Evolutionary conservation across 2,113 vertebrate species (phyloP).

Genomic region (Dasyornis broadbenti): DNA sequence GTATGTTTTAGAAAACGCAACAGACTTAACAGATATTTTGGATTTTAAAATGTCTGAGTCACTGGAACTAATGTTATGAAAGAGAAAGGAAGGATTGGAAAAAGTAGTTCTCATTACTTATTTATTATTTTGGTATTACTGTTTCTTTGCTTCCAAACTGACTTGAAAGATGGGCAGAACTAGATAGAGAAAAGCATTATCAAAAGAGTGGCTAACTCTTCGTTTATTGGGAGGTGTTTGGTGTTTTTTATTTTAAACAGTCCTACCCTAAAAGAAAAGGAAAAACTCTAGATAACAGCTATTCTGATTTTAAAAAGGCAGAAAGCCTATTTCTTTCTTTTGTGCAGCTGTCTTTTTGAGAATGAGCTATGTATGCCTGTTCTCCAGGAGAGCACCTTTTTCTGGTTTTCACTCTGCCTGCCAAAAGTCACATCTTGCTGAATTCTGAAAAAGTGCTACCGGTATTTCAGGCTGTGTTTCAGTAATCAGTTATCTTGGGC

Average conservation of each 20-base stretch:
- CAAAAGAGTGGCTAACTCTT: not conserved
- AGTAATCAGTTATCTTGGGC: not conserved
- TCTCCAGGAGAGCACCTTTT: not conserved
- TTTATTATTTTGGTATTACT: slow-evolving; percentile 24
- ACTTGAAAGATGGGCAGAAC: not conserved
- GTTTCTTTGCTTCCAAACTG: slow-evolving; percentile 15
- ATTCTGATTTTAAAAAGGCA: not conserved
- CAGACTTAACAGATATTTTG: not conserved
- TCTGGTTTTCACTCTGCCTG: not conserved
- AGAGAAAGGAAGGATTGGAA: not conserved
- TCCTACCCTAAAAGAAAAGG: not conserved
- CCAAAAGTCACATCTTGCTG: not conserved
- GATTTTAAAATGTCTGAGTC: not conserved
- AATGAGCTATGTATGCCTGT: not conserved
- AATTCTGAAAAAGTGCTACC: not conserved
- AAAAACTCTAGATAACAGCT: slow-evolving; percentile 24
- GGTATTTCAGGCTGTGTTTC: not conserved
- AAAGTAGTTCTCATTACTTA: slow-evolving; percentile 35
- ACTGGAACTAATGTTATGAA: not conserved
- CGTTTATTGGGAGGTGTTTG: not conserved
- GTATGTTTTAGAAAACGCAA: not conserved
- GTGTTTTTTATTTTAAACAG: not conserved
- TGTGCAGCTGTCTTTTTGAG: not conserved
- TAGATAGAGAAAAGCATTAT: not conserved
- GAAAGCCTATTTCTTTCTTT: slow-evolving; percentile 6